Conservation (phyloP, 2,888 invertebrate genomes). For the Lumbricus terrestris region DNA sequence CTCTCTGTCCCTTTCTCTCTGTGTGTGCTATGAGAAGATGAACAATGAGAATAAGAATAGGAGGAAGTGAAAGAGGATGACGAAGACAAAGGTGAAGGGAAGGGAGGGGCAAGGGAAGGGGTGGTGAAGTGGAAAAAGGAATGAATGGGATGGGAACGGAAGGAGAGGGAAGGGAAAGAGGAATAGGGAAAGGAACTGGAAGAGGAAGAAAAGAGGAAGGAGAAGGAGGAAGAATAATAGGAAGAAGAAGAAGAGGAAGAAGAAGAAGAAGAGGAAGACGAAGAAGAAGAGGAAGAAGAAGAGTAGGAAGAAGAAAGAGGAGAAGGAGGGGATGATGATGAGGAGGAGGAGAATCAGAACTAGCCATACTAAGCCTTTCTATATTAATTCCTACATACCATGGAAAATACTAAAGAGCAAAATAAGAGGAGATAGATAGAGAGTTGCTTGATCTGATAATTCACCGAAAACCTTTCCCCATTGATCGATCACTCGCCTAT, state of each 20-base stretch:
- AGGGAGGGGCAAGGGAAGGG: background rate
- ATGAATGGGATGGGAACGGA: background rate
- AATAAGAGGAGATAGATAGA: background rate
- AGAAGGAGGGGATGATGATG: background rate
- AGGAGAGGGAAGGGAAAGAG: background rate
- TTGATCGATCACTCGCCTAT: background rate
- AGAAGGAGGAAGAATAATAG: background rate
- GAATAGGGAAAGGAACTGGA: background rate
- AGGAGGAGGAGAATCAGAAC: background rate
- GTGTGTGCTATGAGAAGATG: too few relatives aligned
- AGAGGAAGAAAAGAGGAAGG: background rate
- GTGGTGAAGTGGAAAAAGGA: background rate
- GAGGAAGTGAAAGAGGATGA: too few relatives aligned
- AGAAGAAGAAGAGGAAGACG: background rate
- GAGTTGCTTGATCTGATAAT: background rate
- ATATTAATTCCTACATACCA: too few relatives aligned
- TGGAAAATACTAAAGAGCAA: background rate
- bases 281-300: background rate
- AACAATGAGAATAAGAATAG: too few relatives aligned
- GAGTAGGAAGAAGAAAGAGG: background rate
- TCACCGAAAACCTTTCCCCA: background rate
- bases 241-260: background rate
- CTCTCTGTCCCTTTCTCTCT: too few relatives aligned
- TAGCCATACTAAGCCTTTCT: background rate
- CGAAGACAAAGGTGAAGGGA: too few relatives aligned